Evolutionary conservation across 2,797 vertebrate genomes (phyloP).

Genomic region (Mycteria americana): DNA sequence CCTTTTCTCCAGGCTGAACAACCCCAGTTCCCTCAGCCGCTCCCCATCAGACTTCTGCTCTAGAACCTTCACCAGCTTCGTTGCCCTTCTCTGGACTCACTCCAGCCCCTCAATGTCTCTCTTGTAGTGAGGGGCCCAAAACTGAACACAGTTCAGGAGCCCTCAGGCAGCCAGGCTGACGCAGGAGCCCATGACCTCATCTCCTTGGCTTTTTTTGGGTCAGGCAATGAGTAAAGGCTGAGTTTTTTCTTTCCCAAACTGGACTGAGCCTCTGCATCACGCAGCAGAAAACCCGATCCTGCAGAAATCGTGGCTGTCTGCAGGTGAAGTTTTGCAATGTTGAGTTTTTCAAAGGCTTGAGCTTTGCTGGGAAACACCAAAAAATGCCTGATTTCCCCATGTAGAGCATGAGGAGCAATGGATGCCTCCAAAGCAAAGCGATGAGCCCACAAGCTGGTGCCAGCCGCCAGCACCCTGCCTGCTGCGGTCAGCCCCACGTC

Average conservation of each 20-base stretch:
- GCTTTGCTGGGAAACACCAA: neutral
- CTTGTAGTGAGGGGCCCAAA: too few species aligned
- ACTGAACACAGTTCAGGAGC: too few species aligned
- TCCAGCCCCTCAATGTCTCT: too few species aligned
- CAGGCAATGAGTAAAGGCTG: neutral
- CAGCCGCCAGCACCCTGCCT: neutral
- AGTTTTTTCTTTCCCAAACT: neutral
- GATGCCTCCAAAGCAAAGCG: neutral
- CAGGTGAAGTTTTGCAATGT: neutral
- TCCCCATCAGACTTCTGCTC: too few species aligned
- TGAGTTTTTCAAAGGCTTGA: neutral
- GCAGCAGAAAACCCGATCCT: rapidly evolving
- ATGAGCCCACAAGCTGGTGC: neutral
- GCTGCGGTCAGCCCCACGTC: rapidly evolving
- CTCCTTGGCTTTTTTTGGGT: neutral
- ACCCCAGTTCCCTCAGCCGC: too few species aligned
- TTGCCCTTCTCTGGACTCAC: too few species aligned
- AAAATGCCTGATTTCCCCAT: neutral
- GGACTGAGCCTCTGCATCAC: neutral
- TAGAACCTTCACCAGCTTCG: too few species aligned
- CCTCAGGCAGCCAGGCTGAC: neutral
- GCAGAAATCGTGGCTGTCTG: neutral
- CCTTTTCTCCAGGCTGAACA: too few species aligned
- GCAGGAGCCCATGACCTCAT: rapidly evolving
- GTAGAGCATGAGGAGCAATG: neutral